Base-by-base conservation (phyloP, 1,140 invertebrate species). In the Psilanteris sp. region DNA sequence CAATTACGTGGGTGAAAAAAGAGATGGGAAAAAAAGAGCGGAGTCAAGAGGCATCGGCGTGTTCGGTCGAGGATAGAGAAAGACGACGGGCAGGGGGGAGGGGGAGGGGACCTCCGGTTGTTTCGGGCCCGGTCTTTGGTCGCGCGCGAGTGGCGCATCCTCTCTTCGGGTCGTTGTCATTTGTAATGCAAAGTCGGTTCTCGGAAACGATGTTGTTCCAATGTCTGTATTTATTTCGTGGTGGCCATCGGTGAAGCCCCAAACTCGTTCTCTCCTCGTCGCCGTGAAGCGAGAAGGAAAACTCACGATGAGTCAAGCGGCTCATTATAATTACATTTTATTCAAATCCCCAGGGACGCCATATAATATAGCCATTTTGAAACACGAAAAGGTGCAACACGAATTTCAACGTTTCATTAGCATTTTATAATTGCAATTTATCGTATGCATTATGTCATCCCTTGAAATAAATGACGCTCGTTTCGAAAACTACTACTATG, bases 111-210 rank as follows among this genome's bases (percentile, higher is more conserved):
- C n/a, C n/a, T 31, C 11, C 7, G 34, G 37, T 36, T 26, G 14
- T 57, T 46, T 54, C 22, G 54, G 66, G 20, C 55, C 46, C 48
- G 48, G 55, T 59, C 44, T 68, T 68, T 68, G 66, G 54, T 59
- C 54, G 66, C 66, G 66, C 66, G 66, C 52, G 64, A 52, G 54
- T 61, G 67, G 62, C 59, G 62, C 72, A 62, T 75, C 72, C 64
- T 75, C 72, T 50, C 31, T 26, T 55, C 55, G 61, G 55, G 74
- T 57, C 57, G 55, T 64, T 68, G 70, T 70, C 75, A 79, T 79
- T 82, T 80, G 72, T 75, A 70, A 82, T 82, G 80, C 79, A 82
- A 80, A 82, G 77, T 80, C 75, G 62, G 34, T 79, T 80, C 77
- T 74, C 43, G 62, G 77, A 78, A 78, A 61, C 71, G 62, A 78